phyloP scores from a whole-genome alignment of 92 coral and sea anemone genomes.

The Galaxea fascicularis region DNA sequence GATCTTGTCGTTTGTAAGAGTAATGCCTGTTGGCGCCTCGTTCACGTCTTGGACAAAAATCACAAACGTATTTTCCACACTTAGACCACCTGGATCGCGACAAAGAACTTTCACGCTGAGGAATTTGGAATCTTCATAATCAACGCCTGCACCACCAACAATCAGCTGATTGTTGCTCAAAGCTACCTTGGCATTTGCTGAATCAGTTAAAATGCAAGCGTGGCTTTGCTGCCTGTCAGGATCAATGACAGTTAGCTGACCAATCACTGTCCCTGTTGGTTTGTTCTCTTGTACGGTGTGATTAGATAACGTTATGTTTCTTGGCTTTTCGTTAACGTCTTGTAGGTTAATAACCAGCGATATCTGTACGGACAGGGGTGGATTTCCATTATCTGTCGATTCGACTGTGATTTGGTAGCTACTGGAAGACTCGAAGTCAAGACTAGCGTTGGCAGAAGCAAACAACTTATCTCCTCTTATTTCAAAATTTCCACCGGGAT shows the following conservation, averaged over 20 bases:
- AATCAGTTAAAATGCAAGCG: conserved; percentile 70
- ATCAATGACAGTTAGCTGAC: conserved; percentile 79
- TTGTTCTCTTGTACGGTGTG: conserved; percentile 65
- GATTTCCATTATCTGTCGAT: conserved; percentile 87
- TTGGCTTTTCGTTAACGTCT: conserved; percentile 89
- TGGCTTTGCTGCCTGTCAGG: conserved; percentile 85
- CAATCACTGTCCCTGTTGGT: conserved; percentile 76
- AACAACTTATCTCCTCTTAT: conserved; percentile 80
- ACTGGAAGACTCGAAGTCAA: conserved; percentile 74
- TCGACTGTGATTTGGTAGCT: conserved; percentile 67
- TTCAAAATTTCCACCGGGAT: conserved; percentile 73
- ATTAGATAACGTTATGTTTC: conserved; percentile 70
- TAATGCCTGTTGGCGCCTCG: conserved; percentile 81
- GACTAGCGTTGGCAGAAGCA: conserved; percentile 71
- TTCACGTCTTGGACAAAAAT: conserved; percentile 78
- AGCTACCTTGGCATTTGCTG: conserved; percentile 78
- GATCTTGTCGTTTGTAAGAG: conserved; percentile 64
- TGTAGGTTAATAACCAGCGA: conserved; percentile 60
- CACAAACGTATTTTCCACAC: conserved; percentile 58
- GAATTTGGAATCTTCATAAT: conserved; percentile 70
- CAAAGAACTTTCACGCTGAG: conserved; percentile 76
- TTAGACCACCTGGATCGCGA: conserved; percentile 75
- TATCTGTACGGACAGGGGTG: conserved; percentile 64
- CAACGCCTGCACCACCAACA: conserved; percentile 81
- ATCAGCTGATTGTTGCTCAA: conserved; percentile 62